Percentiles rank a stretch among this genome's conserved stretches.
These are phyloP conservation scores for Lomographa bimaculata DNA, from an alignment of 2,888 invertebrate genomes.

Conservation along the genomic window DNA sequence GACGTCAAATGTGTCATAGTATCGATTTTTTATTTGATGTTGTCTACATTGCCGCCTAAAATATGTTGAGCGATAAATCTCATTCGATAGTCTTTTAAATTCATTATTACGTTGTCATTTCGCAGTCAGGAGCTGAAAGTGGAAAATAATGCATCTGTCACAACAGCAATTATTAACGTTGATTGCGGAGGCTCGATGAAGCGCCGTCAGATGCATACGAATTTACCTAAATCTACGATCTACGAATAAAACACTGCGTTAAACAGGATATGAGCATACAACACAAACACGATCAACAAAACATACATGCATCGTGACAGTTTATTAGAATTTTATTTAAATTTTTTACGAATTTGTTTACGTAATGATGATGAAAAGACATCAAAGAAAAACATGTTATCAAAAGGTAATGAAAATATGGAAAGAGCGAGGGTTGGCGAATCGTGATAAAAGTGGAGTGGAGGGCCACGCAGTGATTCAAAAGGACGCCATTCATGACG, in stretches of 20 bases:
- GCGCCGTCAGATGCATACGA: slow-evolving; percentile 12
- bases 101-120: slow-evolving; percentile 20
- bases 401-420: slow-evolving; percentile 15
- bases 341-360: slow-evolving; percentile 13
- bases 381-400: slow-evolving; percentile 15
- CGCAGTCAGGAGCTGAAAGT: slow-evolving; percentile 31
- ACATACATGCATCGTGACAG: slow-evolving; percentile 29
- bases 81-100: no score
- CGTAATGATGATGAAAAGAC: slow-evolving; percentile 11
- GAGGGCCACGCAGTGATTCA: slow-evolving; percentile 39
- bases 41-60: no score
- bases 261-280: slow-evolving; percentile 15
- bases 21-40: no score
- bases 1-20: no score
- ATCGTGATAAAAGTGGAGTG: slow-evolving; percentile 30
- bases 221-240: slow-evolving; percentile 10
- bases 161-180: slow-evolving; percentile 26
- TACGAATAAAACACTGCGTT: slow-evolving; percentile 11
- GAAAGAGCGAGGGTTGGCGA: slow-evolving; percentile 32
- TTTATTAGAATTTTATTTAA: slow-evolving; percentile 6
- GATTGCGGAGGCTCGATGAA: slow-evolving; percentile 5
- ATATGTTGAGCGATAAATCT: no score
- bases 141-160: slow-evolving; percentile 32
- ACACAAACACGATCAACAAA: slow-evolving; percentile 28
- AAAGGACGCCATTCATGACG: slow-evolving; percentile 46